These are phyloP conservation scores for Spongilla lacustris DNA, from an alignment of 37 sponge, comb jelly and placozoan species.

Conservation along the genomic window DNA sequence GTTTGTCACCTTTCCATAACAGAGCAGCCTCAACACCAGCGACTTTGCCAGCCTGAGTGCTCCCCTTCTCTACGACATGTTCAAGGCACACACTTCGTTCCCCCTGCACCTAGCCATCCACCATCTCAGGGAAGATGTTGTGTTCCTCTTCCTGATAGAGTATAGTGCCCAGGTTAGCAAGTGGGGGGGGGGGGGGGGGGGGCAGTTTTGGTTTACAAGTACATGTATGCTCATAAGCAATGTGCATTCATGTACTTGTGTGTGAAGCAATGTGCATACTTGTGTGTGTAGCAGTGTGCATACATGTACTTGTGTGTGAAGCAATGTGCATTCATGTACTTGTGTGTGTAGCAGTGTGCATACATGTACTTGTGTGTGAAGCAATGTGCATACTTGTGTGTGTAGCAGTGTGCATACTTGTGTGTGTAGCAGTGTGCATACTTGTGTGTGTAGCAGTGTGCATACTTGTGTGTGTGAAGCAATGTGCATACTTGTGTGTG, in stretches of 20 bases:
- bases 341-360: too few species aligned
- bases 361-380: too few species aligned
- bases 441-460: conserved; percentile 27
- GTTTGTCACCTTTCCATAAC: neutral
- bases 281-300: neutral
- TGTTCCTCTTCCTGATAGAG: conserved; percentile 94
- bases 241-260: neutral
- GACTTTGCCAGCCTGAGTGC: conserved; percentile 86
- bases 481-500: conserved; percentile 15
- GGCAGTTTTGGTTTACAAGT: neutral
- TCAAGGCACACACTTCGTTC: conserved; percentile 85
- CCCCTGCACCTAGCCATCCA: conserved; percentile 95
- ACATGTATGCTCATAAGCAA: too few species aligned
- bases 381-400: too few species aligned
- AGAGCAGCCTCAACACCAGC: conserved; percentile 82
- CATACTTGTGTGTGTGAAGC: conserved; percentile 14
- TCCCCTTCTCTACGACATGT: conserved; percentile 91
- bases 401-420: neutral
- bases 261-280: neutral
- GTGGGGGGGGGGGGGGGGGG: neutral
- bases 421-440: too few species aligned
- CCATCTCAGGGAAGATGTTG: conserved; percentile 89
- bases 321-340: neutral
- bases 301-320: neutral
- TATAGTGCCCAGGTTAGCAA: conserved; percentile 62